A percentile compares a stretch with the other conserved stretches of the same genome.
These are phyloP conservation scores for Lasioglossum albipes DNA, from an alignment of 1,140 invertebrate species.

Conservation along the genomic window DNA sequence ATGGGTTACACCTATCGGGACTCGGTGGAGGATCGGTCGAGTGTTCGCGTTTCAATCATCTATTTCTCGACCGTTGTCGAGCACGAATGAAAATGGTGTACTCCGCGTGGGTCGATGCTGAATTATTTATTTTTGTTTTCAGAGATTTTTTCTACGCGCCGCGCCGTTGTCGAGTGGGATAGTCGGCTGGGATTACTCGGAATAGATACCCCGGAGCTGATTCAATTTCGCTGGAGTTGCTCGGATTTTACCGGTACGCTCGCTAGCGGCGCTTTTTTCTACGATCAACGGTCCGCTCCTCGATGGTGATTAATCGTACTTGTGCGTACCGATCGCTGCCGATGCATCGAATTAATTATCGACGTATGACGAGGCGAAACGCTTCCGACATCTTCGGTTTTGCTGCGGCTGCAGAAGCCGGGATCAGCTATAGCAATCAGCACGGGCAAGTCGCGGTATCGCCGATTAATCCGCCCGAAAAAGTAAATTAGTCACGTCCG, in stretches of 20 bases:
- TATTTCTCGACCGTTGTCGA: background rate
- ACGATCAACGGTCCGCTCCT: background rate
- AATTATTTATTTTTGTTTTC: too few relatives aligned
- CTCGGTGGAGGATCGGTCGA: background rate
- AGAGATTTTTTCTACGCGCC: too few relatives aligned
- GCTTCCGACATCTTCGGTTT: background rate
- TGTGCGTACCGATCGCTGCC: background rate
- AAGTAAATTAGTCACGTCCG: conserved; percentile 8
- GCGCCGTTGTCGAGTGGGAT: too few relatives aligned
- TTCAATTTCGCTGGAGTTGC: too few relatives aligned
- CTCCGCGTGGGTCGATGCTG: too few relatives aligned
- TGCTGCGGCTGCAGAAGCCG: background rate
- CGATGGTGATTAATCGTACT: conserved; percentile 15
- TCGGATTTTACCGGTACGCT: background rate
- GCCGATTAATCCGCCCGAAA: conserved; percentile 6
- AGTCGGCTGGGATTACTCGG: too few relatives aligned
- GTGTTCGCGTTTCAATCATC: background rate
- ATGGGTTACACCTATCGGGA: background rate
- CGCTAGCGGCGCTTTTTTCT: background rate
- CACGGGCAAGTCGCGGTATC: background rate
- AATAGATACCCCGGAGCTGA: too few relatives aligned
- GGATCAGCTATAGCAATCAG: background rate
- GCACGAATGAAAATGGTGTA: background rate
- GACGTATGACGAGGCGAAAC: conserved; percentile 20
- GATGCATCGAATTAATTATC: conserved; percentile 22